A percentile compares a stretch with the other conserved stretches of the same genome.
Conservation (phyloP, 1,140 invertebrate species). For the Varroa destructor region DNA sequence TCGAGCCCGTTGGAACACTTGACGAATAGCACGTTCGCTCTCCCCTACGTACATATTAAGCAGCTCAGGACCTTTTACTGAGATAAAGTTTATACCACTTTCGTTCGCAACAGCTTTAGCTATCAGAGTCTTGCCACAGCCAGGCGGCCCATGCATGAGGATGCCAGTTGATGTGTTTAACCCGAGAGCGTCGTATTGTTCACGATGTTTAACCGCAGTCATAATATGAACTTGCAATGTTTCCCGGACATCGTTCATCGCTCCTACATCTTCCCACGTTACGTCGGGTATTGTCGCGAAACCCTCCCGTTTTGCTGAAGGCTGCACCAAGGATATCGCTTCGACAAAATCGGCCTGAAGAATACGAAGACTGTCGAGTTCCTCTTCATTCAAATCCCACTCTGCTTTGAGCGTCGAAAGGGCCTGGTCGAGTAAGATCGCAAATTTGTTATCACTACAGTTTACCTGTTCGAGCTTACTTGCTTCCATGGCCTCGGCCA, state of each 20-base stretch:
- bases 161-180: conserved; percentile 68
- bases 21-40: conserved; percentile 86
- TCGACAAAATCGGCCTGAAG: conserved; percentile 7
- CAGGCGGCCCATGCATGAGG: conserved; percentile 83
- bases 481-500: background rate
- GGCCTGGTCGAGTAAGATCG: background rate
- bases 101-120: conserved; percentile 92
- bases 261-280: conserved; percentile 93
- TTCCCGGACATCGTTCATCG: conserved; percentile 67
- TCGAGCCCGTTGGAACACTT: conserved; percentile 80
- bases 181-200: conserved; percentile 61
- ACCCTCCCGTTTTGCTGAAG: conserved; percentile 67
- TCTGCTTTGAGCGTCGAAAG: background rate
- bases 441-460: background rate
- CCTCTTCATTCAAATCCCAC: conserved; percentile 28
- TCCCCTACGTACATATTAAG: conserved; percentile 99
- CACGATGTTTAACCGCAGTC: conserved; percentile 74
- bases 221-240: conserved; percentile 57
- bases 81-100: conserved; percentile 89
- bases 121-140: conserved; percentile 72
- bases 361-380: background rate
- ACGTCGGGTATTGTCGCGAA: conserved; percentile 93
- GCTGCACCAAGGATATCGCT: conserved; percentile 33
- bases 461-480: background rate
- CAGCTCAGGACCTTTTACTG: conserved; percentile 89